Conservation (phyloP, 2,888 invertebrate genomes). For the Lasioglossum pauxillum region DNA sequence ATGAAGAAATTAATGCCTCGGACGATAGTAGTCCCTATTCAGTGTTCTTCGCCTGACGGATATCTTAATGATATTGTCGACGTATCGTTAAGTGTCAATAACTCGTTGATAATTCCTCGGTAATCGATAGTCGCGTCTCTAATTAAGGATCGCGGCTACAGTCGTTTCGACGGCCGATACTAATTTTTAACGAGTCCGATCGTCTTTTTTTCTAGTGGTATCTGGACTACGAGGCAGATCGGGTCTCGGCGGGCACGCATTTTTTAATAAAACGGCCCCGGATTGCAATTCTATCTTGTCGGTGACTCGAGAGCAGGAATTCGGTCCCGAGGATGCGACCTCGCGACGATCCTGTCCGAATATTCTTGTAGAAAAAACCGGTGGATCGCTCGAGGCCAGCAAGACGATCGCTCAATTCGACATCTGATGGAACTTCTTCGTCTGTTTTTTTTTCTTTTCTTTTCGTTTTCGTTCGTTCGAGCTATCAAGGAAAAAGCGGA, state of each 20-base stretch:
- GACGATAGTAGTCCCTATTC: not conserved
- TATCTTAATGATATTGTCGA: not conserved
- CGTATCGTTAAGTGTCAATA: not conserved
- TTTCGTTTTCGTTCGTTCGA: not conserved
- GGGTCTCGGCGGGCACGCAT: not conserved
- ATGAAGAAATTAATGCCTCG: not conserved
- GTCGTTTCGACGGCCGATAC: not conserved
- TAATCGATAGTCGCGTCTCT: not conserved
- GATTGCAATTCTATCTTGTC: not conserved
- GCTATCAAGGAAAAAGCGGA: slow-evolving; percentile 2
- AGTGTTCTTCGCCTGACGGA: not conserved
- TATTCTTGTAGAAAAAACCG: slow-evolving; percentile 19
- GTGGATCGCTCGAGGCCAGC: slow-evolving; percentile 35
- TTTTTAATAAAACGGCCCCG: not conserved
- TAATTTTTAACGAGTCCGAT: slow-evolving; percentile 1
- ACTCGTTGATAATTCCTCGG: not conserved
- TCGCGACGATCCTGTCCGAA: slow-evolving; percentile 19
- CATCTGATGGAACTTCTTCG: slow-evolving; percentile 22
- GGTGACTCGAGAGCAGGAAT: not conserved
- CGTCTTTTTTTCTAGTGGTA: not conserved
- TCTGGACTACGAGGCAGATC: not conserved
- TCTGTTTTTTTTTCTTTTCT: not conserved
- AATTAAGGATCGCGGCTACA: not conserved
- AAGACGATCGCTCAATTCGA: slow-evolving; percentile 17
- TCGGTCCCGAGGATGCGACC: slow-evolving; percentile 14